phyloP scores from a whole-genome alignment of 1,140 invertebrate genomes.

The Ridgeia piscesae region DNA sequence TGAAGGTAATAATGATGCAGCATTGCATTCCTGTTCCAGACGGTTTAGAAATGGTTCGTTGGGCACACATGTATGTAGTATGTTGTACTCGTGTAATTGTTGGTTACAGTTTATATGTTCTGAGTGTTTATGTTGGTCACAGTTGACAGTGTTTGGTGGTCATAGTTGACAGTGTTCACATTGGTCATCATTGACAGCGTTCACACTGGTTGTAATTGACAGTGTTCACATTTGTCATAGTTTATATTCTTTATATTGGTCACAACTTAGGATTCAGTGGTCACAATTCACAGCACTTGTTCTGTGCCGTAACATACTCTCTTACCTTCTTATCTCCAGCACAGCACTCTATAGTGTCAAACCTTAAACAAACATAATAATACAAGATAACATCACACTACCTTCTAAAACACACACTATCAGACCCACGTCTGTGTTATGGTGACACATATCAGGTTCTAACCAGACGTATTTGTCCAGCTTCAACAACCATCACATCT shows the following conservation, averaged over 20 bases:
- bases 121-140: too few relatives aligned
- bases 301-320: too few relatives aligned
- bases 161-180: too few relatives aligned
- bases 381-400: background rate
- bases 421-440: background rate
- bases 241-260: too few relatives aligned
- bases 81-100: too few relatives aligned
- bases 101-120: too few relatives aligned
- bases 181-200: background rate
- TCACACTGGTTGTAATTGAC: background rate
- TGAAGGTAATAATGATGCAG: background rate
- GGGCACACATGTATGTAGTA: too few relatives aligned
- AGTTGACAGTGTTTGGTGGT: too few relatives aligned
- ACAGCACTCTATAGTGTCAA: background rate
- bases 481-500: background rate
- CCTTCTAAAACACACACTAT: background rate
- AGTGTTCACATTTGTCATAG: too few relatives aligned
- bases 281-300: too few relatives aligned
- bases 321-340: too few relatives aligned
- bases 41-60: background rate
- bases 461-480: background rate
- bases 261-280: too few relatives aligned
- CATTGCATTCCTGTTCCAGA: background rate
- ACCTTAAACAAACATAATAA: background rate
- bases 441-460: background rate